A percentile compares a stretch with the other conserved stretches of the same genome.
These are phyloP conservation scores for rat (Rattus norvegicus) DNA, from an alignment of 2,113 vertebrate genomes.

Conservation along the genomic window DNA sequence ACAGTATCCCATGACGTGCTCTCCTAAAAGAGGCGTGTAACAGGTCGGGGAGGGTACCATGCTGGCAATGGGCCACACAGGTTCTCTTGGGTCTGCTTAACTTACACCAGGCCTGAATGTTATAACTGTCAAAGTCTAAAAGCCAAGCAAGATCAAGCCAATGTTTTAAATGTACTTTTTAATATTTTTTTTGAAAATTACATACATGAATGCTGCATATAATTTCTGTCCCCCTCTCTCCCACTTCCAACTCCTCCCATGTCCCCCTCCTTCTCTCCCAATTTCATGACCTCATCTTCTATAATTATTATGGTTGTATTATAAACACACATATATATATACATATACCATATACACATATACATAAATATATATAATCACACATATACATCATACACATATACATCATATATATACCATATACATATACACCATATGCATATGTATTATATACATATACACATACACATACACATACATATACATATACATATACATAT, in stretches of 20 bases:
- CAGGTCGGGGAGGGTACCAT: fast-evolving
- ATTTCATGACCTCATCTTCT: neutral
- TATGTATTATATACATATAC: too few species aligned
- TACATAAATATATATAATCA: neutral
- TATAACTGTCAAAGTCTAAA: neutral
- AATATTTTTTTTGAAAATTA: neutral
- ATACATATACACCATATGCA: neutral
- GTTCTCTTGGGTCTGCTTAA: neutral
- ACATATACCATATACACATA: neutral
- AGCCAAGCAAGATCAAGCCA: neutral
- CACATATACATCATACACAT: neutral
- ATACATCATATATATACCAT: neutral
- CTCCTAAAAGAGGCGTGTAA: neutral
- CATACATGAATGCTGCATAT: neutral
- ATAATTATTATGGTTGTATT: neutral
- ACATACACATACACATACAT: too few species aligned
- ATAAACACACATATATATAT: neutral
- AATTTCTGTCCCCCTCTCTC: neutral
- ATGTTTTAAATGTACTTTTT: neutral
- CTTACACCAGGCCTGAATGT: neutral
- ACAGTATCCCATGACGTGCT: too few species aligned
- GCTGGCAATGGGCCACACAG: too few species aligned
- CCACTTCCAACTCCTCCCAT: neutral
- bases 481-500: neutral
- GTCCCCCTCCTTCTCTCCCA: too few species aligned